Evolutionary conservation across 2,888 invertebrate species (phyloP), one percentile per base, ranked within the genome.

Genomic region (Idaea dimidiata): DNA sequence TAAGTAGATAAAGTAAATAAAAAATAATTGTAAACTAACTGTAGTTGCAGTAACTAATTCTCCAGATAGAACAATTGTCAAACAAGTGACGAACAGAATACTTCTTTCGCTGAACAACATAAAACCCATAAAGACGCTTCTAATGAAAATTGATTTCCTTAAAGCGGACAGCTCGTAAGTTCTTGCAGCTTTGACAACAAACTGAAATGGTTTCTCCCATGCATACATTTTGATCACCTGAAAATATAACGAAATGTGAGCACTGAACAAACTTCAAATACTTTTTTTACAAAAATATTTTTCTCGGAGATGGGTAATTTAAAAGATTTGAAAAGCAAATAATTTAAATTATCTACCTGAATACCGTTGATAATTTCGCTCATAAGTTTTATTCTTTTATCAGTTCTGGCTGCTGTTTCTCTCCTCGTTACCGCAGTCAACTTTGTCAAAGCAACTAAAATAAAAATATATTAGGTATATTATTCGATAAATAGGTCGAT

Each of bases 141-240:
- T 89, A n/a, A 96, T 93, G 70, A 93, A 94, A 14, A 94, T 94
- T 5, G 94, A 93, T 63, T 92, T 90, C 71, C 85, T 90, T 33
- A 96, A 87, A 18, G 94, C 89, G 0, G 76, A 81, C 72, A 96
- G 87, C 85, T 96, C 92, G 59, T 78, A 81, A 62, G 76, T 89
- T 72, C 97, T 86, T 2, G 94, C 93, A 6, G 88, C 79, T 59
- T 91, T 93, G 14, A 97, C 94, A 0, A 97, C 89, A 17, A 93
- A 84, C 59, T 95, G 94, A 82, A 98, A 98, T 0, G 97, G 96
- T 71, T 94, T 94, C 86, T 98, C 98, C 96, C 98, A 98, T 1
- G 97, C 96, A 82, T 98, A 98, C 98, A 98, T 98, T 92, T 98
- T 98, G 67, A 98, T 97, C 0, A 98, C 96, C 89, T 96, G 83